These are phyloP conservation scores for Cryptoleucopteryx plumbea DNA, from an alignment of 2,113 vertebrate genomes.

Conservation along the genomic window DNA sequence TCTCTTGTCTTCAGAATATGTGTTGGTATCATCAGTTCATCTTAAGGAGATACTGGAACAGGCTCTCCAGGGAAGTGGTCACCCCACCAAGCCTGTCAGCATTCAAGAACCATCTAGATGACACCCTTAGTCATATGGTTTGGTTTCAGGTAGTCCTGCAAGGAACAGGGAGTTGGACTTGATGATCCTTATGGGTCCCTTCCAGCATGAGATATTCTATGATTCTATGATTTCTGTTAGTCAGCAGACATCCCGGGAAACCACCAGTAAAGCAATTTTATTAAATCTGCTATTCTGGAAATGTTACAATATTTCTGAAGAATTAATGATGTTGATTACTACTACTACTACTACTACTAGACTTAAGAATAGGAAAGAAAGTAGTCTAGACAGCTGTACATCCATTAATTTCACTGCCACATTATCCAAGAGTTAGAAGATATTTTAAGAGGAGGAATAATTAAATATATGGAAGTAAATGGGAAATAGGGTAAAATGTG, in stretches of 20 bases:
- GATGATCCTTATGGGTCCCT: not conserved
- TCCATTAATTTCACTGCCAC: not conserved
- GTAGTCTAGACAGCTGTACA: not conserved
- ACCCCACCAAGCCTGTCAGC: not conserved
- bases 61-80: not conserved
- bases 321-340: not conserved
- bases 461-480: not conserved
- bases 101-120: not conserved
- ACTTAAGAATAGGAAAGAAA: not conserved
- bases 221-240: not conserved
- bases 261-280: not conserved
- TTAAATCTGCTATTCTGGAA: not conserved
- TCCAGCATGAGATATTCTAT: not conserved
- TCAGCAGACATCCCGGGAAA: not conserved
- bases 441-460: conserved; percentile 2
- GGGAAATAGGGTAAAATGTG: not conserved
- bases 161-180: not conserved
- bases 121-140: not conserved
- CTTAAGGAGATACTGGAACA: not conserved
- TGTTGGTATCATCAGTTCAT: not conserved
- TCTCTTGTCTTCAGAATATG: not conserved
- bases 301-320: not conserved
- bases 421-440: not conserved
- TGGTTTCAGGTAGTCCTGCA: not conserved
- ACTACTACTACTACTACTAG: not conserved